Evolutionary conservation across 2,797 vertebrate species (phyloP), one percentile per base, ranked within the genome.

Genomic region (Cetoscarus ocellatus): DNA sequence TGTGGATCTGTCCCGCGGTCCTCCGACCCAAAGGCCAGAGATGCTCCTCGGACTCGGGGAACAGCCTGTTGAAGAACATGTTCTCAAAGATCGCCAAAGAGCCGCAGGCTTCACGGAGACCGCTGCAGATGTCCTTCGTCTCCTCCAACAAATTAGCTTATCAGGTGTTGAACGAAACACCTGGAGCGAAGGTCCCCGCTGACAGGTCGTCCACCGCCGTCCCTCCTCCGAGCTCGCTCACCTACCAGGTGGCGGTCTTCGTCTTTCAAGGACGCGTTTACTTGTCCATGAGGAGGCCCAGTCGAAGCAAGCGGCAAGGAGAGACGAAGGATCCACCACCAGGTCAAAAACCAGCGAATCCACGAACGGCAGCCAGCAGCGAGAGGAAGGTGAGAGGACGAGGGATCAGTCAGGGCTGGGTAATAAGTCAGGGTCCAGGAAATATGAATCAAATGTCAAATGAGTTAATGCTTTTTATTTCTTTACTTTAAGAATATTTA

Each of bases 1-100:
- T 69, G 3, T 90, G 85, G 86, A 93, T 92, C 13, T 82, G 79
- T 77, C 91, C 92, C 0, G 87, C 67, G 0, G 60, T 88, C 11
- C 6, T 91, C 12, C 63, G 75, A 44, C 77, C 14, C 39, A 86
- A 61, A 83, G 86, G 70, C 49, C 58, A 72, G 44, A 73, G 54
- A 12, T 0, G 1, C 0, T 1, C 36, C 1, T 7, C 36, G 7
- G 8, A 42, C 3, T 5, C 47, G 10, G 74, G 12, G 10, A 67
- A 27, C 1, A 0, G 6, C 1, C 9, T 1, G 4, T 9, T 7
- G 1, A 73, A 67, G n/a, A 62, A 55, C 10, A 10, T 73, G 43
- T 36, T 47, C 0, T 64, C 65, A 0, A 10, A 68, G 9, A 14
- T 79, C 14, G 19, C 17, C 34, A 49, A 6, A 19, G n/a, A 62